These are phyloP conservation scores for Aurelia sp. DNA, from an alignment of 30 jellyfish, hydroid and myxozoan species.

Conservation along the genomic window DNA sequence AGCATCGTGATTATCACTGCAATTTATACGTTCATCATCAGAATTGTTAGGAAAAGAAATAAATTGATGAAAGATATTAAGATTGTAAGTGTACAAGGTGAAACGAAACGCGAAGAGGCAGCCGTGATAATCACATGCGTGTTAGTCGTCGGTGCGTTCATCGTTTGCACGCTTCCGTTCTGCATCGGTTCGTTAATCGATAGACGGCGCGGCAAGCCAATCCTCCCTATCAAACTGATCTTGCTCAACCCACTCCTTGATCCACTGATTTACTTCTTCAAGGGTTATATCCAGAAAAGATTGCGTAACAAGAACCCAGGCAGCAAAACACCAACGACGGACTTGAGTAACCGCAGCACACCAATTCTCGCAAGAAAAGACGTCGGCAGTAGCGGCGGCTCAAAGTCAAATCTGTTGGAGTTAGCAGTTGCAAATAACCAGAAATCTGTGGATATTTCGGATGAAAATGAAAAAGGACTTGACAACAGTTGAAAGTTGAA, in stretches of 20 bases:
- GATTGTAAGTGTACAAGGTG: no score
- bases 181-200: background rate
- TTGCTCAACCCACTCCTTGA: background rate
- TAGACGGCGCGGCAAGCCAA: background rate
- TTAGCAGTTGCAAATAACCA: no score
- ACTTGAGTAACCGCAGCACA: no score
- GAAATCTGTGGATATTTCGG: no score
- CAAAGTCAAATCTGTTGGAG: no score
- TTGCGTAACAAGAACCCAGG: no score
- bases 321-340: no score
- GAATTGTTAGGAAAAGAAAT: background rate
- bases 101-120: no score
- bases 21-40: slow-evolving; percentile 9
- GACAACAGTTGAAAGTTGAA: no score
- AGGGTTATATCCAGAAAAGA: background rate
- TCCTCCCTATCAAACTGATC: background rate
- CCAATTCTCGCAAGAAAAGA: no score
- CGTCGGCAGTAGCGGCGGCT: no score
- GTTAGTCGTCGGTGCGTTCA: background rate
- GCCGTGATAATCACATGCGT: background rate
- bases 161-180: background rate
- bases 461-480: no score
- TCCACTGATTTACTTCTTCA: background rate
- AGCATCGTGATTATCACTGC: slow-evolving; percentile 9
- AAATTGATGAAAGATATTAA: background rate